Conservation (phyloP, 2,888 invertebrate species). For the Litoditis marina region DNA sequence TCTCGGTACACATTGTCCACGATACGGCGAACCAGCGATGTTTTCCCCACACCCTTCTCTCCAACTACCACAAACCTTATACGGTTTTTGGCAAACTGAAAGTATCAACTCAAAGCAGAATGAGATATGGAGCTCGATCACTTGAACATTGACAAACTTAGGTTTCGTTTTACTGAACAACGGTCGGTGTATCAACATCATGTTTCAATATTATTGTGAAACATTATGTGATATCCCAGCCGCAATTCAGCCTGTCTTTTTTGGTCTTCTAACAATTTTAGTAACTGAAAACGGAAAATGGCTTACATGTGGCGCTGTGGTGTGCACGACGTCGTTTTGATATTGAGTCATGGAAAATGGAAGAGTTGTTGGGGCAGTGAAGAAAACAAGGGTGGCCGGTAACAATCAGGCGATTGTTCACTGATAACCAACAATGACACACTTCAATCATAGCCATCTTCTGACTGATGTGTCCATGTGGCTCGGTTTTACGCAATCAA, state of each 20-base stretch:
- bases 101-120: too few relatives aligned
- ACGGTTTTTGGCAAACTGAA: slow-evolving; percentile 12
- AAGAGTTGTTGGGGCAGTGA: not conserved
- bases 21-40: slow-evolving; percentile 12
- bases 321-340: slow-evolving; percentile 3
- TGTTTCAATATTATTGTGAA: too few relatives aligned
- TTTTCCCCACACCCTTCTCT: slow-evolving; percentile 12
- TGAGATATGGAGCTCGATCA: too few relatives aligned
- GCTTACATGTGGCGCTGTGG: slow-evolving; percentile 5
- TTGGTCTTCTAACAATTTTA: too few relatives aligned
- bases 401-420: slow-evolving; percentile 9
- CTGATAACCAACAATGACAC: slow-evolving; percentile 16
- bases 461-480: too few relatives aligned
- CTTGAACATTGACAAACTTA: too few relatives aligned
- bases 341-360: slow-evolving; percentile 4
- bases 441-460: slow-evolving; percentile 18
- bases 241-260: too few relatives aligned
- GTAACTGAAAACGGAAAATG: too few relatives aligned
- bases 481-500: too few relatives aligned
- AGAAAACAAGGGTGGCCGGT: slow-evolving; percentile 6
- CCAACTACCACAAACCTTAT: slow-evolving; percentile 12
- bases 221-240: too few relatives aligned
- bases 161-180: too few relatives aligned
- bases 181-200: too few relatives aligned
- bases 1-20: slow-evolving; percentile 11